Evolutionary conservation across 2,797 vertebrate genomes (phyloP).

Genomic region (Myripristis jacobus): DNA sequence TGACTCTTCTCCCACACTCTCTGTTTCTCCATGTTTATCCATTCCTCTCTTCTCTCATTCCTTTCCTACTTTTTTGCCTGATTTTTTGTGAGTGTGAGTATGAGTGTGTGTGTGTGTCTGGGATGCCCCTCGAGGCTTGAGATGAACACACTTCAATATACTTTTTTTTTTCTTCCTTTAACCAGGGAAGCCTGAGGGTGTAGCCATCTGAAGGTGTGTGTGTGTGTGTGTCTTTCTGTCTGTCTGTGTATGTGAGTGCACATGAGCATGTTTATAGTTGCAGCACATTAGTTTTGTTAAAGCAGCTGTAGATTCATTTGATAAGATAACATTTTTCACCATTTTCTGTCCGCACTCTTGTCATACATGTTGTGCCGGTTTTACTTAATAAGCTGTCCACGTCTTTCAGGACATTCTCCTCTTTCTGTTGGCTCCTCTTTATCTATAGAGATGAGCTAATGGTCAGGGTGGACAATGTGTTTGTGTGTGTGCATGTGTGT

Average conservation of each 20-base stretch:
- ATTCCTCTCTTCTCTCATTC: not conserved
- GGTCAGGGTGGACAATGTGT: conserved; percentile 40
- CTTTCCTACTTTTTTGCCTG: too few relatives aligned
- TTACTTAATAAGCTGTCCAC: not conserved
- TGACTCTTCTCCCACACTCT: too few relatives aligned
- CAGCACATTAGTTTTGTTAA: conserved; percentile 23
- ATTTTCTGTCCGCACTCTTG: not conserved
- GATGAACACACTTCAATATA: not conserved
- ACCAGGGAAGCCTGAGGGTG: not conserved
- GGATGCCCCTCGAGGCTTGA: not conserved
- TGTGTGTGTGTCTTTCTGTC: not conserved
- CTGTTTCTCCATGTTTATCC: not conserved
- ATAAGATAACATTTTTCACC: conserved; percentile 7
- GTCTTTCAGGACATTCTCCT: not conserved
- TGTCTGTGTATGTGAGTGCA: conserved; percentile 3
- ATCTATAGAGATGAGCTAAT: conserved; percentile 3
- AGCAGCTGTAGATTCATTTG: conserved; percentile 22
- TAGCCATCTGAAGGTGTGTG: not conserved
- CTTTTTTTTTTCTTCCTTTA: not conserved
- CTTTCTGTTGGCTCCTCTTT: not conserved
- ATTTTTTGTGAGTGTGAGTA: too few relatives aligned
- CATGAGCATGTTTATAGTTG: conserved; percentile 18
- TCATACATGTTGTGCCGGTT: conserved; percentile 5
- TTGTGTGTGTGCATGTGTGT: conserved; percentile 21
- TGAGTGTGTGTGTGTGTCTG: too few relatives aligned